Percentiles rank a stretch among this genome's conserved stretches.
These are phyloP conservation scores for Channallabes apus DNA, from an alignment of 2,797 vertebrate genomes.

Conservation along the genomic window DNA sequence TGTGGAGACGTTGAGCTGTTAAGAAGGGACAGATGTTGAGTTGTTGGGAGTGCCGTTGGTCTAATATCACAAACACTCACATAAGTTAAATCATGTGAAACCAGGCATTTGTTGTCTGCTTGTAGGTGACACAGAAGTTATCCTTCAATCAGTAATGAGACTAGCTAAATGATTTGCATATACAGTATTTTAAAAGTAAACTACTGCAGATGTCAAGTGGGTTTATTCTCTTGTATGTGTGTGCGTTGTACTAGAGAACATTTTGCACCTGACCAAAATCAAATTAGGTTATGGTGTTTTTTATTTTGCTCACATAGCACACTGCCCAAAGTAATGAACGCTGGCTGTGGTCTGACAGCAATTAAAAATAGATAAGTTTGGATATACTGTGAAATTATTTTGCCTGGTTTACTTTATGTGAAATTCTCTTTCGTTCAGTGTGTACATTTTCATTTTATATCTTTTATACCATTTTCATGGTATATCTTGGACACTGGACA, in stretches of 20 bases:
- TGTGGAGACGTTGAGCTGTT: slow-evolving; percentile 31
- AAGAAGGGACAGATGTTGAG: slow-evolving; percentile 8
- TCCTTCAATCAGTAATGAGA: not conserved
- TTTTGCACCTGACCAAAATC: not conserved
- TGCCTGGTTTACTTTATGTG: not conserved
- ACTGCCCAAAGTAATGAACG: not conserved
- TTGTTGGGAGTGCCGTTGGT: slow-evolving; percentile 12
- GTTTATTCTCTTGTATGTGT: not conserved
- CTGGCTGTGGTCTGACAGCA: not conserved
- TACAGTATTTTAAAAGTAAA: not conserved
- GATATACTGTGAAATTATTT: not conserved
- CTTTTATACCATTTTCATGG: no score
- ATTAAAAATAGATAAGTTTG: not conserved
- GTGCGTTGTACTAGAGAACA: not conserved
- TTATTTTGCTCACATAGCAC: not conserved
- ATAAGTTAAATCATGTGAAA: slow-evolving; percentile 12
- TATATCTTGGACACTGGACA: not conserved
- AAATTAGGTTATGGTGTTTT: not conserved
- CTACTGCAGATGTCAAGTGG: not conserved
- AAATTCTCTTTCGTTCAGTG: not conserved
- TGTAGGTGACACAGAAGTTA: not conserved
- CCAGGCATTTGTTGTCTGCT: not conserved
- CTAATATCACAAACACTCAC: slow-evolving; percentile 29
- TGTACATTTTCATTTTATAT: not conserved
- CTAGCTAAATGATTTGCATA: not conserved